Evolutionary conservation across 1,140 invertebrate genomes (phyloP), one percentile per base, ranked within the genome.

Genomic region (Leguminivora glycinivorella): DNA sequence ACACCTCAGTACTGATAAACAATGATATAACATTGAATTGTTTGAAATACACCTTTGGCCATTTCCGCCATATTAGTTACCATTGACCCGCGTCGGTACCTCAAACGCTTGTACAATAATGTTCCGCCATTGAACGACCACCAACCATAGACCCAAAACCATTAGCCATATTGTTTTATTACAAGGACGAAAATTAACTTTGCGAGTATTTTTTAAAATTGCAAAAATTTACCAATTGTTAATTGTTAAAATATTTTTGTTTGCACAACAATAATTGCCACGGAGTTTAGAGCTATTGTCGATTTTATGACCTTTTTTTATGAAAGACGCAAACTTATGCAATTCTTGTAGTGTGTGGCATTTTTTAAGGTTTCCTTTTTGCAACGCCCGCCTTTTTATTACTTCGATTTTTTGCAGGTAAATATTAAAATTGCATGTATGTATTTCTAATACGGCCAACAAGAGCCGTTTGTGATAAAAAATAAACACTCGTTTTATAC

Each of bases 221-320:
- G 84, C 83, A 86, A 86, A 87, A 86, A 87, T 67, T 77, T 40
- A 67, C 67, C 73, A 63, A 80, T 83, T 83, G 75, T 84, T 81
- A 22, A 52, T 52, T 52, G 47, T 52, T 52, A 19, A 19, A 52
- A 29, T 29, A 63, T 26, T 63, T 63, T 66, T 79, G 77, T 80
- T 86, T 87, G 84, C 74, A 72, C 80, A 85, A 82, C 67, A 70
- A 75, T 69, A 77, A 77, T 78, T 67, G 38, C 31, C 19, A 43
- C 17, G 31, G 19, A 40, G 25, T 67, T 63, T 29, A 9, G 4
- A 17, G 14, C 14, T 63, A 63, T 63, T 63, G 58, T 63, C 6
- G n/a, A 56, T 19, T 52, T 52, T 52, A 52, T 63, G 25, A 22
- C 25, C 25, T 31, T 63, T 63, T 63, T 26, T 63, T 26, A 25